Conservation (phyloP, 1,140 invertebrate species). For the Colletes gigas region DNA sequence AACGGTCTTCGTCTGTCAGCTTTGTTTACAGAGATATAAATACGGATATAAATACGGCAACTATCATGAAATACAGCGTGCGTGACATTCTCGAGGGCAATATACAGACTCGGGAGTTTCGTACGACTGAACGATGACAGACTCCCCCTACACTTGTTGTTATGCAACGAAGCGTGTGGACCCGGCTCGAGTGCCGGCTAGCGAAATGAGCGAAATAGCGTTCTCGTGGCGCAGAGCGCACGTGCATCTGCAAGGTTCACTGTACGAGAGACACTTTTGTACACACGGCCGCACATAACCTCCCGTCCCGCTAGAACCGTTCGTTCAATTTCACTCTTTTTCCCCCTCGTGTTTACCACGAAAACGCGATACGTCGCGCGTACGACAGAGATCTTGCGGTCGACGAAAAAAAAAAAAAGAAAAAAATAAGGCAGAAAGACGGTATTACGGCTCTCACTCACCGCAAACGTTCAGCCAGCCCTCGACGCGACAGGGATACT, state of each 20-base stretch:
- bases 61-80: conserved; percentile 17
- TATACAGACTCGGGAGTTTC: neutral
- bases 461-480: conserved; percentile 85
- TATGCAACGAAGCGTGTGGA: conserved; percentile 45
- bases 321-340: conserved; percentile 7
- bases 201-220: conserved; percentile 45
- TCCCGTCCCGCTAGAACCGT: neutral
- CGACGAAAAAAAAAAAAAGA: conserved; percentile 8
- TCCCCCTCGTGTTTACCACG: neutral
- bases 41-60: conserved; percentile 14
- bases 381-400: neutral
- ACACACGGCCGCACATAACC: conserved; percentile 26
- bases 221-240: conserved; percentile 35
- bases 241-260: conserved; percentile 45
- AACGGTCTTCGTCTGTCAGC: conserved; percentile 1
- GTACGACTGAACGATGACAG: conserved; percentile 12
- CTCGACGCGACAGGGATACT: conserved; percentile 84
- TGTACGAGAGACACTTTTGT: conserved; percentile 32
- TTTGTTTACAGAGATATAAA: conserved; percentile 34
- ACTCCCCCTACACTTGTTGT: conserved; percentile 25
- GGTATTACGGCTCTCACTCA: conserved; percentile 67
- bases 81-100: neutral
- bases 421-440: conserved; percentile 25
- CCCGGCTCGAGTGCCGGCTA: conserved; percentile 34
- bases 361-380: neutral